Evolutionary conservation across 2,113 vertebrate species (phyloP).

Genomic region (Ctenodactylus gundi): DNA sequence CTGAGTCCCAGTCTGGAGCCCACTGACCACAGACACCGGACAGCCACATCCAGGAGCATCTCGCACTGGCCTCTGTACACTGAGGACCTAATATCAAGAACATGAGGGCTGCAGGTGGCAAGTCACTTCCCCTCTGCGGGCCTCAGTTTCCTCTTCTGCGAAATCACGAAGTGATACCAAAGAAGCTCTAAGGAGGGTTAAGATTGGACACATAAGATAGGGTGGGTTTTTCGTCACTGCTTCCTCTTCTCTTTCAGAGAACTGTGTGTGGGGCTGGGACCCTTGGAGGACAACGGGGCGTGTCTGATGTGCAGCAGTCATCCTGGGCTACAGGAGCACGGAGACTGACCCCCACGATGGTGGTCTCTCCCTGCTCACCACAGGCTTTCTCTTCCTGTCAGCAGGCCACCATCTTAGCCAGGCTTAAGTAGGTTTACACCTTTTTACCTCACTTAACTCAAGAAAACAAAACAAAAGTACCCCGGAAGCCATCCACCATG

Average conservation of each 20-base stretch:
- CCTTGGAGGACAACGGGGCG: neutral
- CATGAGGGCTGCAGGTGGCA: fast-evolving
- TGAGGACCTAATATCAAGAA: neutral
- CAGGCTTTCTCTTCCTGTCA: neutral
- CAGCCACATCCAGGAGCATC: neutral
- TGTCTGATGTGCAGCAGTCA: neutral
- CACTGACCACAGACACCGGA: fast-evolving
- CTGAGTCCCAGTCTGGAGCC: neutral
- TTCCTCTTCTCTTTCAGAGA: conserved; percentile 76
- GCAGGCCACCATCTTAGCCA: neutral
- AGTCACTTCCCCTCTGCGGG: conserved; percentile 27
- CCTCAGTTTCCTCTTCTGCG: conserved; percentile 41
- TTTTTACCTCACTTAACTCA: neutral
- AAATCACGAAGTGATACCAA: conserved; percentile 49
- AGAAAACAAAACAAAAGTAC: conserved; percentile 55
- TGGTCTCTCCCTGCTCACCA: neutral
- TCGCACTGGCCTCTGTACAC: neutral
- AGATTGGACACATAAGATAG: neutral
- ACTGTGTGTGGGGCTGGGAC: conserved; percentile 17
- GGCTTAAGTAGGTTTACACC: neutral
- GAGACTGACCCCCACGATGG: fast-evolving
- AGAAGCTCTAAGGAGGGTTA: neutral
- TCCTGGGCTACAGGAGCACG: neutral
- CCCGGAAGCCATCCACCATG: conserved; percentile 76
- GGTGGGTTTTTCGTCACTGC: conserved; percentile 16